Percentiles rank a stretch among this genome's conserved stretches.
phyloP scores from a whole-genome alignment of 2,888 invertebrate genomes.

The Saturnia pavonia region DNA sequence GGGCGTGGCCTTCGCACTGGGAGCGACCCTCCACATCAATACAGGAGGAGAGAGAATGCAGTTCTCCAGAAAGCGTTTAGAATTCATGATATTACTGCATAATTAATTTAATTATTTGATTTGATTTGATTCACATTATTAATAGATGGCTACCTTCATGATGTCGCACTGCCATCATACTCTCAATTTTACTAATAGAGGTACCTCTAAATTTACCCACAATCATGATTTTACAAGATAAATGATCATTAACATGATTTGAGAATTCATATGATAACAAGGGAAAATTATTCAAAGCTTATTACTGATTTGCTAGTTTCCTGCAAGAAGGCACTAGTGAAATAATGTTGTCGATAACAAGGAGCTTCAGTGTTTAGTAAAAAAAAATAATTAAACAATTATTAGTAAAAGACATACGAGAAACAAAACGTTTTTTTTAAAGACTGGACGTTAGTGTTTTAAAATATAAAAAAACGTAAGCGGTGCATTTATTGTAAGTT shows the following conservation, averaged over 20 bases:
- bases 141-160: no score
- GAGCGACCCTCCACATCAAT: constrained; percentile 75
- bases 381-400: neutral
- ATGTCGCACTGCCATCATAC: no score
- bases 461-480: neutral
- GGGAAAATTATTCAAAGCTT: no score
- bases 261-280: no score
- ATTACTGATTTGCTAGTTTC: no score
- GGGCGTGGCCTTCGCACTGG: constrained; percentile 79
- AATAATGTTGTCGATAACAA: no score
- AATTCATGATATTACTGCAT: neutral
- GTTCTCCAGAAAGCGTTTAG: constrained; percentile 75
- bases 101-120: no score
- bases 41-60: constrained; percentile 61
- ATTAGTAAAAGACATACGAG: neutral
- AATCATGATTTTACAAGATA: no score
- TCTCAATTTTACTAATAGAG: no score
- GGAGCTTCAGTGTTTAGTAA: neutral
- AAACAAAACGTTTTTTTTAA: neutral
- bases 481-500: neutral
- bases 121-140: no score
- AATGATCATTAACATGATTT: no score
- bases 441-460: neutral
- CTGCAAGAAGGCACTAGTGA: neutral
- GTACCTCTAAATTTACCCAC: no score